Evolutionary conservation across 1,140 invertebrate genomes (phyloP), one percentile per base, ranked within the genome.

Genomic region (Heliconius himera): DNA sequence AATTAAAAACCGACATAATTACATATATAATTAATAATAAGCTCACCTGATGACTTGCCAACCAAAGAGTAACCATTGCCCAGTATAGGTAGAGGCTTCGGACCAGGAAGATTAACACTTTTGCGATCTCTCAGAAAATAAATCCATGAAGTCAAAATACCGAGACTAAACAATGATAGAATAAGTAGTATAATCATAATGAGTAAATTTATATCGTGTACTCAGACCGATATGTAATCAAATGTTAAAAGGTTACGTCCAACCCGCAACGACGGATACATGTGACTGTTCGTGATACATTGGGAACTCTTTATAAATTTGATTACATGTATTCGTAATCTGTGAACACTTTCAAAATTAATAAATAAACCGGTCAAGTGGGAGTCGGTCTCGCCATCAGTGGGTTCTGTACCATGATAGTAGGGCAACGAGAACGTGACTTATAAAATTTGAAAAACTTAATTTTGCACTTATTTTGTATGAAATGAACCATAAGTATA

Each of bases 41-140:
- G 76, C 83, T 82, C 82, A 89, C 90, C 82, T 78, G 83, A 74
- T 72, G 88, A 82, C 78, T 84, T 85, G 4, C 80, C 83, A 5
- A 88, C 20, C 56, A 92, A 92, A 33, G 87, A 73, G 78, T 86
- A 85, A 41, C 83, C 89, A 83, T 91, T 91, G 22, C 91, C 91
- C 9, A 92, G 51, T n/a, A 92, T 3, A 11, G 90, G 91, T 18
- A 89, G 70, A 8, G 90, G 90, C 3, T 51, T 54, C 0, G 91
- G 91, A 60, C 91, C 91, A 5, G 81, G 78, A 54, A 90, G 16
- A 60, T 90, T 86, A n/a, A 79, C 79, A 6, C 29, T 80, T 20
- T 77, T 87, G 8, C 77, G 79, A 73, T 88, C 87, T 18, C 33
- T 76, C 9, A 87, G 9, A 20, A 92, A 85, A 75, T 72, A 76